Conservation (phyloP, 2,113 vertebrate species). For the Chloropsis hardwickii region DNA sequence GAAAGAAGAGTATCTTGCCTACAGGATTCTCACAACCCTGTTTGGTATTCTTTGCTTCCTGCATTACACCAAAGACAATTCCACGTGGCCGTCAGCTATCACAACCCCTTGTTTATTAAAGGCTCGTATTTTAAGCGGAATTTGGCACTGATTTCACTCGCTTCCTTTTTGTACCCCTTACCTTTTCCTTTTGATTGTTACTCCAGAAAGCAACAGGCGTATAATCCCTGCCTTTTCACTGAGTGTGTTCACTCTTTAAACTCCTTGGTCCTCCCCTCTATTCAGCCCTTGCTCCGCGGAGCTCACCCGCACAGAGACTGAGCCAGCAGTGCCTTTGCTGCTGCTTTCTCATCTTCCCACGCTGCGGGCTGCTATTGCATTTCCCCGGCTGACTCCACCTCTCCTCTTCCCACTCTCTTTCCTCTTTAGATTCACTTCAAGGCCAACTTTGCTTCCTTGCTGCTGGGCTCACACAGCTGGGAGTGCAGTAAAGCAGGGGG, state of each 20-base stretch:
- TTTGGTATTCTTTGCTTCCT: background rate
- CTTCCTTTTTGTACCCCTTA: background rate
- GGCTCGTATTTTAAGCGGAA: accelerated
- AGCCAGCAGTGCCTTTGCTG: constrained; percentile 36
- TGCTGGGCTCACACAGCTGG: constrained; percentile 52
- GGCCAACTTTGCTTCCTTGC: constrained; percentile 30
- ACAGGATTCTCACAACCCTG: background rate
- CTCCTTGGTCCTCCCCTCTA: constrained; percentile 35
- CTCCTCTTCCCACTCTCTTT: constrained; percentile 30
- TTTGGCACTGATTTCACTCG: background rate
- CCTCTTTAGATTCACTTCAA: constrained; percentile 65
- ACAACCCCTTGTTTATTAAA: background rate
- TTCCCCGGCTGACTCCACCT: constrained; percentile 30
- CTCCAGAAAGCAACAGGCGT: background rate
- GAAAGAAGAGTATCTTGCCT: background rate
- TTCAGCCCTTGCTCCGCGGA: background rate
- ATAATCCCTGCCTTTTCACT: background rate
- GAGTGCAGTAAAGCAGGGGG: constrained; percentile 2
- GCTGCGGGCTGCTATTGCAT: constrained; percentile 13
- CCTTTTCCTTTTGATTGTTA: background rate
- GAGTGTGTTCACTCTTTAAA: background rate
- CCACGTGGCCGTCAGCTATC: background rate
- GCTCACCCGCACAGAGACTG: constrained; percentile 33
- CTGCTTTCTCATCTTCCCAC: constrained; percentile 60
- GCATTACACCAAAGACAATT: background rate